Evolutionary conservation across 1,140 invertebrate genomes (phyloP).

Genomic region (Drosophila arawakana): DNA sequence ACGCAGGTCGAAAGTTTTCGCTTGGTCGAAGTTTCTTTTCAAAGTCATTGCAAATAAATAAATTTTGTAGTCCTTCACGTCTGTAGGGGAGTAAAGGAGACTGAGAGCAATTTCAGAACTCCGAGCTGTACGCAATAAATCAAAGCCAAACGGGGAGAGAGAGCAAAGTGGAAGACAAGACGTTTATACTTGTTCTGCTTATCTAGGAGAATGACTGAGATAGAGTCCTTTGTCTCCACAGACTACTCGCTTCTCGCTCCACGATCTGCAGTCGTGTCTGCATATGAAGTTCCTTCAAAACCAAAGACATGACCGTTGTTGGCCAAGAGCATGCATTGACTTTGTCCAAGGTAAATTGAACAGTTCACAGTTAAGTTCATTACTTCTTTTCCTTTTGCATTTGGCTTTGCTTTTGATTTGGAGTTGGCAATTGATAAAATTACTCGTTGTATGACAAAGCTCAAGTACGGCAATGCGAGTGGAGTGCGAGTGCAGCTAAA

Average conservation of each 20-base stretch:
- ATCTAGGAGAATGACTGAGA: constrained; percentile 57
- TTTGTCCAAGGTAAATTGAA: constrained; percentile 36
- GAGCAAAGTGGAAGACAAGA: neutral
- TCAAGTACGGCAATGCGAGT: constrained; percentile 7
- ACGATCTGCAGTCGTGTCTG: neutral
- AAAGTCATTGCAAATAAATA: constrained; percentile 82
- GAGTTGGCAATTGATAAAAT: constrained; percentile 69
- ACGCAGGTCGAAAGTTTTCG: constrained; percentile 74
- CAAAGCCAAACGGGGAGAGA: constrained; percentile 56
- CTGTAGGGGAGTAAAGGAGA: constrained; percentile 26
- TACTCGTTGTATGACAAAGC: constrained; percentile 33
- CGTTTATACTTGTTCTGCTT: constrained; percentile 50
- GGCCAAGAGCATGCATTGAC: constrained; percentile 26
- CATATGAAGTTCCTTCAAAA: constrained; percentile 55
- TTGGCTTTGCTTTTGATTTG: constrained; percentile 37
- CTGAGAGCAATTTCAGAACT: constrained; percentile 69
- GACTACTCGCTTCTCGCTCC: neutral
- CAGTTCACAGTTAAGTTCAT: constrained; percentile 33
- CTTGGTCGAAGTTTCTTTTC: constrained; percentile 75
- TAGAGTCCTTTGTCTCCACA: constrained; percentile 51
- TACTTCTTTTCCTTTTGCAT: constrained; percentile 36
- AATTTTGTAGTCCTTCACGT: constrained; percentile 48
- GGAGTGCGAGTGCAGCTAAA: neutral
- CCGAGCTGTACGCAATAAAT: constrained; percentile 74
- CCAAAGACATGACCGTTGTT: constrained; percentile 69